phyloP scores from a whole-genome alignment of 2,113 vertebrate genomes.

The Apteryx mantelli region DNA sequence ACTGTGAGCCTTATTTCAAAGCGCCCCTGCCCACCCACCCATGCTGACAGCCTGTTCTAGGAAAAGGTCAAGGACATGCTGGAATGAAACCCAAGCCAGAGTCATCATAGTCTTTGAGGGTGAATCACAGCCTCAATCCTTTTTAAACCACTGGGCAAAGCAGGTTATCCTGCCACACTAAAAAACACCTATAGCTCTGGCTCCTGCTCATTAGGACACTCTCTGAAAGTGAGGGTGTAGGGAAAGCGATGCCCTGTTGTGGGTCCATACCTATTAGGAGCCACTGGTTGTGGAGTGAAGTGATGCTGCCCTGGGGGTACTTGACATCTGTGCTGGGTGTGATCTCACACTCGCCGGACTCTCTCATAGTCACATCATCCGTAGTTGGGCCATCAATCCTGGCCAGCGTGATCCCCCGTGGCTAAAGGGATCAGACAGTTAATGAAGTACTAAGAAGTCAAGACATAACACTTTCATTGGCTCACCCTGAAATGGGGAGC shows the following conservation, averaged over 20 bases:
- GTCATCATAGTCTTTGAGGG: fast-evolving
- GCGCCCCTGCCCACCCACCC: background rate
- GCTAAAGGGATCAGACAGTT: slow-evolving; percentile 72
- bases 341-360: slow-evolving; percentile 89
- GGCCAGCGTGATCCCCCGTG: slow-evolving; percentile 88
- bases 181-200: fast-evolving
- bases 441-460: background rate
- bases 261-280: slow-evolving; percentile 87
- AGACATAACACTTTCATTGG: fast-evolving
- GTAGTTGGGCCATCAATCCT: slow-evolving; percentile 89
- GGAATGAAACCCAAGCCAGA: background rate
- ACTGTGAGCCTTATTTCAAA: background rate
- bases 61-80: background rate
- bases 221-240: fast-evolving
- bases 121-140: background rate
- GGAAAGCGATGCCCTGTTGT: fast-evolving
- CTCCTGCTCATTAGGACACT: fast-evolving
- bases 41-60: background rate
- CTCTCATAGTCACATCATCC: slow-evolving; percentile 86
- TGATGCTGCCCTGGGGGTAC: slow-evolving; percentile 88
- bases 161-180: fast-evolving
- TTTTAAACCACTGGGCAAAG: background rate
- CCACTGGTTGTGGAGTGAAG: slow-evolving; percentile 88
- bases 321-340: slow-evolving; percentile 89
- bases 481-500: background rate